Conservation (phyloP, 35 echinoderm and acorn worm species). For the Chiridota heheva region DNA sequence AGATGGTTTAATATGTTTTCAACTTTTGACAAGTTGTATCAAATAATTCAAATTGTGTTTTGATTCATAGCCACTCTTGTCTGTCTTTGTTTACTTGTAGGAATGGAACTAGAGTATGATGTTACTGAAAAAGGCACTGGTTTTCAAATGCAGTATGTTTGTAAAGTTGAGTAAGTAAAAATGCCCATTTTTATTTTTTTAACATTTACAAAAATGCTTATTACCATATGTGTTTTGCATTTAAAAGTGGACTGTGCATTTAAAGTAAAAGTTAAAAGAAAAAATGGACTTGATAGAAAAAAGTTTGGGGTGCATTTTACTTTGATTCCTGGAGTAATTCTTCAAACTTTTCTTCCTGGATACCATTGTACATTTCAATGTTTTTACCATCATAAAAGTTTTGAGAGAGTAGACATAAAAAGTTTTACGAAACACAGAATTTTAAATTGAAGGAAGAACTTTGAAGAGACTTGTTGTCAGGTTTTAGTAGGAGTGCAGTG, state of each 20-base stretch:
- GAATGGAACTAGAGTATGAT: slow-evolving; percentile 86
- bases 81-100: slow-evolving; percentile 45
- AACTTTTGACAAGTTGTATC: too few relatives aligned
- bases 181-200: background rate
- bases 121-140: slow-evolving; percentile 79
- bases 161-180: slow-evolving; percentile 90
- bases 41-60: too few relatives aligned
- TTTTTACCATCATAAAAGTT: too few relatives aligned
- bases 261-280: too few relatives aligned
- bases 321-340: too few relatives aligned
- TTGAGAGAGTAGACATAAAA: background rate
- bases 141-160: slow-evolving; percentile 76
- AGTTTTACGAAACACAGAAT: background rate
- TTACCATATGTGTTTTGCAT: background rate
- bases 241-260: too few relatives aligned
- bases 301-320: too few relatives aligned
- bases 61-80: background rate
- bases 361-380: too few relatives aligned
- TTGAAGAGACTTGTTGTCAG: background rate
- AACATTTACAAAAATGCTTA: too few relatives aligned
- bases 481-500: background rate
- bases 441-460: background rate
- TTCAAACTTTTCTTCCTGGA: too few relatives aligned
- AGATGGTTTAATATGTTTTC: too few relatives aligned
- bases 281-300: too few relatives aligned